Evolutionary conservation across 2,113 vertebrate species (phyloP).

Genomic region (Siniperca knerii): DNA sequence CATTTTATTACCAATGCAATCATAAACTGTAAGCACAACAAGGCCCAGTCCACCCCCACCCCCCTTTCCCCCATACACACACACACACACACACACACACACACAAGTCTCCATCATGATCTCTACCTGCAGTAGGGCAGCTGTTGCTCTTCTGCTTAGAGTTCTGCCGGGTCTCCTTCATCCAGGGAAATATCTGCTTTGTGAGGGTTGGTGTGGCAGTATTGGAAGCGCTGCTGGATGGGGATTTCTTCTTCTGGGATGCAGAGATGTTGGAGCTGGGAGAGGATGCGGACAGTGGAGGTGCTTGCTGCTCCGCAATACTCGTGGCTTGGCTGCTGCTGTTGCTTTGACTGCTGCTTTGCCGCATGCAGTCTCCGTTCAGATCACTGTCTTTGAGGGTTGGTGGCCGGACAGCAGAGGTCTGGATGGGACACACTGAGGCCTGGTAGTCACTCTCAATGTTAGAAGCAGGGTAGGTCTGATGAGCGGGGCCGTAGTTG

Average conservation of each 20-base stretch:
- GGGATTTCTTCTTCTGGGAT: constrained; percentile 94
- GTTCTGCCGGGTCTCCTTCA: constrained; percentile 97
- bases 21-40: constrained; percentile 15
- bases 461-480: constrained; percentile 89
- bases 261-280: constrained; percentile 90
- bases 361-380: constrained; percentile 95
- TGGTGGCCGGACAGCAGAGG: constrained; percentile 86
- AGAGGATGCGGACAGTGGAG: constrained; percentile 91
- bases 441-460: constrained; percentile 93
- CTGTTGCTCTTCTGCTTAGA: constrained; percentile 94
- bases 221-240: constrained; percentile 84
- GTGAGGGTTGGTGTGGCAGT: constrained; percentile 90
- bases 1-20: not conserved
- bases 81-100: constrained; percentile 17
- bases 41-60: constrained; percentile 9
- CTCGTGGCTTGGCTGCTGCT: constrained; percentile 87
- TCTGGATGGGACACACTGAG: constrained; percentile 95
- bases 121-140: constrained; percentile 92
- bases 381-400: constrained; percentile 92
- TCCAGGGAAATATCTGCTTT: constrained; percentile 99
- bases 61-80: not conserved
- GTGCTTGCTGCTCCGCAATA: constrained; percentile 89
- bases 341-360: constrained; percentile 86
- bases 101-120: constrained; percentile 29
- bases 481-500: constrained; percentile 90